A percentile compares a stretch with the other conserved stretches of the same genome.
Conservation (phyloP, 2,888 invertebrate species). For the Dryadula phaetusa region DNA sequence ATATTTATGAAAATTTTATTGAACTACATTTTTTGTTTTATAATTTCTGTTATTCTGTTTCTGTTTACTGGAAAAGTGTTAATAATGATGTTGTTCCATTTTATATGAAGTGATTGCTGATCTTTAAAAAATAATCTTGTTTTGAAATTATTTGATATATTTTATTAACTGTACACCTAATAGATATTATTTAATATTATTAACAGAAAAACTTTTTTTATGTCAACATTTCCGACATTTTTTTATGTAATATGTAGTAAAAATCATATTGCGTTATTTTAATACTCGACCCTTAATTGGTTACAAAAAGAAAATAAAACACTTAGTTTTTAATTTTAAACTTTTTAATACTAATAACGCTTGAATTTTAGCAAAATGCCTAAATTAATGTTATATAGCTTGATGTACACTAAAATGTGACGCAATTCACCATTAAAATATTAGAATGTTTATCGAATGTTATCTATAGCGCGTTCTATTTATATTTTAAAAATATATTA, state of each 20-base stretch:
- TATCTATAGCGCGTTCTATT: slow-evolving; percentile 25
- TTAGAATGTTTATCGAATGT: slow-evolving; percentile 15
- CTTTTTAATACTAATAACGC: slow-evolving; percentile 1
- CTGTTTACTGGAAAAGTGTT: too few relatives aligned
- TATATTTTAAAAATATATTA: slow-evolving; percentile 8
- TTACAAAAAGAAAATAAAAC: background rate
- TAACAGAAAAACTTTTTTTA: background rate
- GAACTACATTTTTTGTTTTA: too few relatives aligned
- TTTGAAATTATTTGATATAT: too few relatives aligned
- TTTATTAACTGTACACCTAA: too few relatives aligned
- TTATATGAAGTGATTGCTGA: too few relatives aligned
- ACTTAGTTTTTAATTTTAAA: background rate
- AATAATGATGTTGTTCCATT: too few relatives aligned
- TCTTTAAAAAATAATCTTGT: too few relatives aligned
- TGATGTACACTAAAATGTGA: slow-evolving; percentile 11
- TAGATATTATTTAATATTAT: too few relatives aligned
- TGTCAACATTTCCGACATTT: background rate
- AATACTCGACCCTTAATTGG: background rate
- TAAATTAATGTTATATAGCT: background rate
- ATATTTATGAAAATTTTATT: too few relatives aligned
- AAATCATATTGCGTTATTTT: background rate
- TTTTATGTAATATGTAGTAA: background rate
- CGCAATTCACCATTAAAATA: slow-evolving; percentile 9
- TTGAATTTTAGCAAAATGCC: background rate
- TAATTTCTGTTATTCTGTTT: too few relatives aligned